A percentile compares a stretch with the other conserved stretches of the same genome.
phyloP scores from a whole-genome alignment of 2,888 invertebrate genomes.

The Drosophila kuntzei region DNA sequence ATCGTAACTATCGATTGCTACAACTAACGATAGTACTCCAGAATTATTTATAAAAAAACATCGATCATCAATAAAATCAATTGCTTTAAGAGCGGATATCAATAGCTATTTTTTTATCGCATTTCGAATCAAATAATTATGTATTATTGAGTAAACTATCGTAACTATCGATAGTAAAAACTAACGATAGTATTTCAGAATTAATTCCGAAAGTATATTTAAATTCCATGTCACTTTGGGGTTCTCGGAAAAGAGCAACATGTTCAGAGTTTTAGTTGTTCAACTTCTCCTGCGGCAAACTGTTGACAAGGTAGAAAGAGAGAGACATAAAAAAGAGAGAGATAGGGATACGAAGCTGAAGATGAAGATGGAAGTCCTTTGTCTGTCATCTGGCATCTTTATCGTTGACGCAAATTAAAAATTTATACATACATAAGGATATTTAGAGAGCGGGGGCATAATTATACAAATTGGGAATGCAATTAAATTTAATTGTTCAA shows the following conservation, averaged over 20 bases:
- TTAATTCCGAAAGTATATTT: background rate
- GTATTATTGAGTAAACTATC: no score
- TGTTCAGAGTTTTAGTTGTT: background rate
- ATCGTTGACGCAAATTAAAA: conserved; percentile 74
- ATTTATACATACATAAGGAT: conserved; percentile 46
- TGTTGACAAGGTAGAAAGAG: conserved; percentile 13
- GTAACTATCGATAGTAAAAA: background rate
- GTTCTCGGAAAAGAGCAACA: background rate
- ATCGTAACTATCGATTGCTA: no score
- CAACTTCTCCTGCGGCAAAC: conserved; percentile 20
- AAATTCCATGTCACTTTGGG: background rate
- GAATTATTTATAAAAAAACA: no score
- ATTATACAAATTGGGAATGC: conserved; percentile 83
- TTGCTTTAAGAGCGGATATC: no score
- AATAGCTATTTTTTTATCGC: no score
- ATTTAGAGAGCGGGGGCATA: conserved; percentile 77
- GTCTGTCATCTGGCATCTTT: conserved; percentile 54
- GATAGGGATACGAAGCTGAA: no score
- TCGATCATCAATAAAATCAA: no score
- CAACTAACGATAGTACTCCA: no score
- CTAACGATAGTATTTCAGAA: background rate
- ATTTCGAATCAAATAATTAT: no score
- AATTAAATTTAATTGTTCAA: conserved; percentile 81
- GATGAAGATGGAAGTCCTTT: conserved; percentile 29
- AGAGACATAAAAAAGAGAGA: background rate